Evolutionary conservation across 2,888 invertebrate species (phyloP), one percentile per base, ranked within the genome.

Genomic region (Seira musarum): DNA sequence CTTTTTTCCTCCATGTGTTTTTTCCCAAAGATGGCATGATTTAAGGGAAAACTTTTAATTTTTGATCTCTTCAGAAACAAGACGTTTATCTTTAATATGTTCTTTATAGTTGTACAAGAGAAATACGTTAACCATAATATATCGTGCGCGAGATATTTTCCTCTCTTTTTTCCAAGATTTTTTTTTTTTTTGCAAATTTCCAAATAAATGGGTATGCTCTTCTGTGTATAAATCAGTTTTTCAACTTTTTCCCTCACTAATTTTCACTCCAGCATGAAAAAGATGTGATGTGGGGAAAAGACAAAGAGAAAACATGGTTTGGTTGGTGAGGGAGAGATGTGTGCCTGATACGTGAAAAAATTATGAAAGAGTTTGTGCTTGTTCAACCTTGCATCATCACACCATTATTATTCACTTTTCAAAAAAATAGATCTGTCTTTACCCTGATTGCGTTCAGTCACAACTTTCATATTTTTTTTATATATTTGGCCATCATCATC

Each of bases 41-140:
- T 80, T 80, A 80, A 73, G 74, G 65, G 80, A 74, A 80, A 80
- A 80, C 73, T 80, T 80, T 80, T 80, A 80, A 80, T 80, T 74
- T 80, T 73, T 80, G 80, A 80, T 80, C 74, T 80, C 70, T 70
- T 74, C 80, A 69, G 80, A 80, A 73, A 74, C 73, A 80, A 80
- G 57, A 68, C 73, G 79, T 79, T 79, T 74, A 80, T 80, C 80
- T 80, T 74, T 74, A 80, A 63, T 73, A 63, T 68, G 35, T 68
- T 25, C 65, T 70, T 70, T 17, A 17, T 17, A 17, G 53, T 53
- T 53, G 53, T 30, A 8, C 3, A 17, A 53, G 53, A 15, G 53
- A 53, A 53, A 53, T 30, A 30, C 30, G 30, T 8, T 5, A 30
- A 30, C 3, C 30, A 30, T 30, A 2, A 30, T 30, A 30, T 30